Percentiles rank a stretch among this genome's conserved stretches.
Evolutionary conservation across 2,113 vertebrate species (phyloP).

Genomic region (Eptesicus fuscus): DNA sequence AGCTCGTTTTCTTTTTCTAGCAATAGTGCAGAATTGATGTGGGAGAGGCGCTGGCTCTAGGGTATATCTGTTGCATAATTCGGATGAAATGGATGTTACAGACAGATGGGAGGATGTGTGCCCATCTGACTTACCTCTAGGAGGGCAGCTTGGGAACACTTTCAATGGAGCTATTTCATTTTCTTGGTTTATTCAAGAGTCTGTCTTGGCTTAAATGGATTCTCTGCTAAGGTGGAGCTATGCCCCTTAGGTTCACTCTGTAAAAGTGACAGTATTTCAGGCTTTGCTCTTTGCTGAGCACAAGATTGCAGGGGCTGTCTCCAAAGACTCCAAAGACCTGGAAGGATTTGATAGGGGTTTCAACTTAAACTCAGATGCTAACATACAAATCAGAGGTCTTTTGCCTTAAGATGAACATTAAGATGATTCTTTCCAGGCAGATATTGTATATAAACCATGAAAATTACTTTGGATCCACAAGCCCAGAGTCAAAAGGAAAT

Average conservation of each 20-base stretch:
- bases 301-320: not conserved
- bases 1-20: not conserved
- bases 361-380: conserved; percentile 49
- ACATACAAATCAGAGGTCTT: conserved; percentile 43
- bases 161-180: not conserved
- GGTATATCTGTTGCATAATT: not conserved
- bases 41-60: not conserved
- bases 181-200: conserved; percentile 45
- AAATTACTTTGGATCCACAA: not conserved
- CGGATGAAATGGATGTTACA: conserved; percentile 16
- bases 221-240: not conserved
- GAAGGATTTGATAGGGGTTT: conserved; percentile 2
- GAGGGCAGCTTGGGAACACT: not conserved
- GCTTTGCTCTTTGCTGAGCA: conserved; percentile 52
- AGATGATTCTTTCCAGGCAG: conserved; percentile 9
- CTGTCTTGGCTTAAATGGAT: conserved; percentile 11
- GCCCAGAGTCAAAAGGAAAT: not conserved
- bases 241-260: conserved; percentile 51
- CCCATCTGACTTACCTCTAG: not conserved
- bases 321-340: not conserved
- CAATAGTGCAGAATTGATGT: not conserved
- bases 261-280: conserved; percentile 31
- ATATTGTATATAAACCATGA: not conserved
- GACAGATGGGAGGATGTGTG: not conserved
- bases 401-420: not conserved